Percentiles rank a stretch among this genome's conserved stretches.
These are phyloP conservation scores for Malacoraja senta DNA, from an alignment of 2,797 vertebrate genomes.

Conservation along the genomic window DNA sequence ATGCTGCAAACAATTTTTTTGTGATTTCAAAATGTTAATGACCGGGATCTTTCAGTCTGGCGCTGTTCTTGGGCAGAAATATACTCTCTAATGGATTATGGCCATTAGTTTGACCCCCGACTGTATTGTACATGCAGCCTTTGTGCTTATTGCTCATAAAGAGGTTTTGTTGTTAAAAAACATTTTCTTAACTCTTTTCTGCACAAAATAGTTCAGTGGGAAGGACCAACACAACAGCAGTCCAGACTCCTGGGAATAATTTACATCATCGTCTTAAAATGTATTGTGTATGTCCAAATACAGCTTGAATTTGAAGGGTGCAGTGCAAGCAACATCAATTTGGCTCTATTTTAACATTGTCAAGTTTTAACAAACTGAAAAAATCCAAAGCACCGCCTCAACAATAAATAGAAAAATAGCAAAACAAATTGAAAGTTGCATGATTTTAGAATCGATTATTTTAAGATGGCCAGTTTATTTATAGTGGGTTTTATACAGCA, in stretches of 20 bases:
- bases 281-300: not conserved
- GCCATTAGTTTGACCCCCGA: conserved; percentile 31
- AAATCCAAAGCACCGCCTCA: not conserved
- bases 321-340: not conserved
- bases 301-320: not conserved
- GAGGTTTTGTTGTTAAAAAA: conserved; percentile 10
- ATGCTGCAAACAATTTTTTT: not conserved
- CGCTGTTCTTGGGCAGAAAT: not conserved
- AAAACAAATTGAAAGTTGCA: not conserved
- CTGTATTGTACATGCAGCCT: not conserved
- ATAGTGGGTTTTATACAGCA: not conserved
- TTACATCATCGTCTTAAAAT: not conserved
- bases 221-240: not conserved
- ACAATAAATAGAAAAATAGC: not conserved
- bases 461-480: not conserved
- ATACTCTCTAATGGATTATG: not conserved
- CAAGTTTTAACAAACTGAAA: not conserved
- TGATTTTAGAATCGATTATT: not conserved
- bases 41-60: not conserved
- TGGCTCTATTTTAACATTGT: not conserved
- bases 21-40: not conserved
- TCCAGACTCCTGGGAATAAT: not conserved
- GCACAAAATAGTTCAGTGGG: not conserved
- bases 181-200: not conserved
- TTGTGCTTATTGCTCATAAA: not conserved